Evolutionary conservation across 30 jellyfish, hydroid and myxozoan genomes (phyloP), one percentile per base, ranked within the genome.

Genomic region (Hydractinia echinata): DNA sequence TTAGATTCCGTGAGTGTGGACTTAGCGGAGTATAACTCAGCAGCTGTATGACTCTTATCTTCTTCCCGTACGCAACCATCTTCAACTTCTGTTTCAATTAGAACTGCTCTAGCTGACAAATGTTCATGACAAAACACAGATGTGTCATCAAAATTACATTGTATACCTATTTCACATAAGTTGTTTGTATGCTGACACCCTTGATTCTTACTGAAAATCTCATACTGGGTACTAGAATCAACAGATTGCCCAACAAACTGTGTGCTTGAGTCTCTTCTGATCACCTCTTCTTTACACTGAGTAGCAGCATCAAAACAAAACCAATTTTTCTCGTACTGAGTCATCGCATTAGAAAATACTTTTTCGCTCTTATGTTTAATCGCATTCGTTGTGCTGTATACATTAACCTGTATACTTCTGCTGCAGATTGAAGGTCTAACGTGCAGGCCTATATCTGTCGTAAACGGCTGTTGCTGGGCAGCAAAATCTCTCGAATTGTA

Each of bases 401-500:
- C 39, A n/a, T 51, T 44, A 6, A 64, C 74, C 4, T 64, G 74
- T 13, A 13, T 51, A n/a, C 74, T 51, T 7, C 74, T 44, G 16
- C 74, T 64, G 0, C 74, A 51, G 4, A 51, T 64, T 64, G 19
- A 3, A 7, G 74, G 74, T n/a, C 39, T n/a, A 44, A 44, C 4
- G 19, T 64, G 74, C 39, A 64, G 8, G 39, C 74, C 74, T n/a
- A 64, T 6, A 6, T 51, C 74, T 64, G 19, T 64, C 74, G 39
- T 51, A 1, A n/a, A 44, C 19, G 74, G 74, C 10, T 64, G 19
- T 44, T 64, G 74, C 39, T 64, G 74, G 18, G 39, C 51, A 13
- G 74, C 74, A 64, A n/a, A 64, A 64, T 64, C 74, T 13, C 39
- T 64, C 19, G 16, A 64, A n/a, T 64, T 51, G 51, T 64, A 51